Evolutionary conservation across 1,140 invertebrate species (phyloP).

Genomic region (Nebria ingens): DNA sequence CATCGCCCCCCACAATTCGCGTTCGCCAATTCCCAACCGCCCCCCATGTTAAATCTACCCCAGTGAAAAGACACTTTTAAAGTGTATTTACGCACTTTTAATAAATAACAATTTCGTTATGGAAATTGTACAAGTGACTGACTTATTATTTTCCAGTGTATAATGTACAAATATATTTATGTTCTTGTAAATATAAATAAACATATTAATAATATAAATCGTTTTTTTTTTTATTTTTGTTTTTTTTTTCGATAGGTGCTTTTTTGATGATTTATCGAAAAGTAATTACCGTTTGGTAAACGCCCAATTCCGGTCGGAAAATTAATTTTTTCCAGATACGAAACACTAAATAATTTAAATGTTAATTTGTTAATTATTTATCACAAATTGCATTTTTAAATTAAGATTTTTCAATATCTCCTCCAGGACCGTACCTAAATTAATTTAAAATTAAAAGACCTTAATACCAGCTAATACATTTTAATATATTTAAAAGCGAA

Average conservation of each 20-base stretch:
- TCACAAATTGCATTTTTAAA: conserved; percentile 34
- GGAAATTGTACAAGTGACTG: too few species aligned
- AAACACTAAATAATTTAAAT: conserved; percentile 35
- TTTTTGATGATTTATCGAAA: conserved; percentile 6
- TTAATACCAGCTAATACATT: too few species aligned
- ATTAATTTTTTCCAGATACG: conserved; percentile 24
- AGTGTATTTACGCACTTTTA: too few species aligned
- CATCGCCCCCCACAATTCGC: conserved; percentile 24
- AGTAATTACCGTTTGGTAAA: background rate
- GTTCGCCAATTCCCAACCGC: background rate
- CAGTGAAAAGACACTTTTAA: conserved; percentile 4
- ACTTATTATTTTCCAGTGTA: too few species aligned
- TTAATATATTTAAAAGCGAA: too few species aligned
- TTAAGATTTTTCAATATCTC: conserved; percentile 31
- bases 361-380: conserved; percentile 36
- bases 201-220: too few species aligned
- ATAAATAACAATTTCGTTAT: too few species aligned
- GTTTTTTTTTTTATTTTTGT: too few species aligned
- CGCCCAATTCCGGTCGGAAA: background rate
- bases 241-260: background rate
- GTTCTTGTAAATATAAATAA: too few species aligned
- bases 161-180: too few species aligned
- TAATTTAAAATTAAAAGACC: too few species aligned
- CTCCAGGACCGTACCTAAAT: too few species aligned
- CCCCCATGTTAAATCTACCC: conserved; percentile 10